phyloP scores from a whole-genome alignment of 2,113 vertebrate genomes.

The Calidris pugnax region DNA sequence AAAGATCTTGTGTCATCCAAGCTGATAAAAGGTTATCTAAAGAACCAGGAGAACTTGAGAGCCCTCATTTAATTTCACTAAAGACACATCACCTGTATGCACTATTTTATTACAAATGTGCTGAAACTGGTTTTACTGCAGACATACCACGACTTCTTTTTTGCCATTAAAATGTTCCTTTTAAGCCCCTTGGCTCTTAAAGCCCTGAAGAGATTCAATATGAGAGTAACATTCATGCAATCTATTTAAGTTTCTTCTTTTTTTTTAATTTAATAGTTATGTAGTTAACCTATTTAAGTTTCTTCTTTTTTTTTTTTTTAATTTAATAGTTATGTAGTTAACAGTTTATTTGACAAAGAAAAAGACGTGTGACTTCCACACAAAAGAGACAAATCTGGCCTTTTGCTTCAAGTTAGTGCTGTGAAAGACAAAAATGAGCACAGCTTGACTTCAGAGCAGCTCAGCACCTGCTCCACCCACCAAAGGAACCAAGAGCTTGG shows the following conservation, averaged over 20 bases:
- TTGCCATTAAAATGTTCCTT: background rate
- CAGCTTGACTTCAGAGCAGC: constrained; percentile 60
- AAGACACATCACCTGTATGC: background rate
- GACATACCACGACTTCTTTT: background rate
- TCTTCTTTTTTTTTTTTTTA: background rate
- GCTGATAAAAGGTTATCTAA: constrained; percentile 43
- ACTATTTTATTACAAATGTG: background rate
- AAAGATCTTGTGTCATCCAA: background rate
- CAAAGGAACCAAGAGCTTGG: constrained; percentile 47
- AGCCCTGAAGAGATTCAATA: background rate
- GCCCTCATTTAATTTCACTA: constrained; percentile 25
- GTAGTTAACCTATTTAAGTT: background rate
- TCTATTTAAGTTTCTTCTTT: background rate
- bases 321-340: constrained; percentile 15
- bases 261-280: background rate
- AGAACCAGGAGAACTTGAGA: constrained; percentile 31
- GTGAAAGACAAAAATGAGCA: constrained; percentile 62
- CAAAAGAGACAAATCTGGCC: constrained; percentile 32
- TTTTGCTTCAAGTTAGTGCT: background rate
- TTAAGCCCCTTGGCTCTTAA: background rate
- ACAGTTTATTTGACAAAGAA: constrained; percentile 23
- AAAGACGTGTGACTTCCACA: constrained; percentile 1
- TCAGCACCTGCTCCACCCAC: constrained; percentile 60
- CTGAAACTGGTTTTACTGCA: background rate
- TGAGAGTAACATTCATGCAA: background rate